Evolutionary conservation across 2,113 vertebrate genomes (phyloP).

Genomic region (Chloebia gouldiae): DNA sequence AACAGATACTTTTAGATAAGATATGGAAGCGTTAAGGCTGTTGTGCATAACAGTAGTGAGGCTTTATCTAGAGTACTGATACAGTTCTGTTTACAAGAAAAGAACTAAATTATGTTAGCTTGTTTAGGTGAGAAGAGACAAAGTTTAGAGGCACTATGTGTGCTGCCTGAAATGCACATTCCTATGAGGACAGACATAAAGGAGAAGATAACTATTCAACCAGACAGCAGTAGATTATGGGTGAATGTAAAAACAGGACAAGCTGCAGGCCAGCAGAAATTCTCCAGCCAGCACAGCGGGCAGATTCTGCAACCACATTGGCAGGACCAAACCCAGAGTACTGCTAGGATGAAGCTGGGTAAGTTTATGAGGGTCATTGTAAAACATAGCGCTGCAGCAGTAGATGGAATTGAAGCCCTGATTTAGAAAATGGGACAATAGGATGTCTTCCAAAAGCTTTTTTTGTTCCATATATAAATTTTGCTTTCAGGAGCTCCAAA

Average conservation of each 20-base stretch:
- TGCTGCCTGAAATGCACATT: not conserved
- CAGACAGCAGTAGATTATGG: not conserved
- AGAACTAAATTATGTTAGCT: not conserved
- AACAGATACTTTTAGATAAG: constrained; percentile 61
- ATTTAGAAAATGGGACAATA: not conserved
- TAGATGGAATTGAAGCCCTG: not conserved
- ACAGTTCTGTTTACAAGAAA: constrained; percentile 17
- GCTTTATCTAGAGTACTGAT: not conserved
- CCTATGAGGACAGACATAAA: not conserved
- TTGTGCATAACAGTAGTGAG: not conserved
- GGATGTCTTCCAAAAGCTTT: not conserved
- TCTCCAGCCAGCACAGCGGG: fast-evolving
- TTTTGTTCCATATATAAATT: not conserved
- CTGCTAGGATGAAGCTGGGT: not conserved
- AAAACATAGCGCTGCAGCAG: not conserved
- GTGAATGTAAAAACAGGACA: not conserved
- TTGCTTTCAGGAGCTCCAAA: not conserved
- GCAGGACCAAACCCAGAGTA: not conserved
- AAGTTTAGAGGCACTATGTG: not conserved
- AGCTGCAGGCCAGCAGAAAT: not conserved
- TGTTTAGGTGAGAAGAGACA: constrained; percentile 14
- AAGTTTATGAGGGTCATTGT: not conserved
- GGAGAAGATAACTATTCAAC: not conserved
- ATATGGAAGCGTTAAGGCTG: constrained; percentile 16
- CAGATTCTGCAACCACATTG: not conserved